Percentiles rank a stretch among this genome's conserved stretches.
These are phyloP conservation scores for Dryobotodes eremita DNA, from an alignment of 2,888 invertebrate species.

Conservation along the genomic window DNA sequence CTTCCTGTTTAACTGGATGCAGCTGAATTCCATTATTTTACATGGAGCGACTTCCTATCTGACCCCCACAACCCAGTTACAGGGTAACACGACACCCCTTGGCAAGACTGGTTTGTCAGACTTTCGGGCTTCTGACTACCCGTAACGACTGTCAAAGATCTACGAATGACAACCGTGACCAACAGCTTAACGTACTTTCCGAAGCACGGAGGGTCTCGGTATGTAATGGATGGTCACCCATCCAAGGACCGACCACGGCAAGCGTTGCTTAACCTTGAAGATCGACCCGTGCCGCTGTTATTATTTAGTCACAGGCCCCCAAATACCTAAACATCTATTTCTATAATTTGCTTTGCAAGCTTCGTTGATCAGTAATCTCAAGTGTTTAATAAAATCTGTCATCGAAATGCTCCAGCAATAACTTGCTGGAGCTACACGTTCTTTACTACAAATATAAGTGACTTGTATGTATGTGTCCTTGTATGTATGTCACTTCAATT, in stretches of 20 bases:
- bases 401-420: constrained; percentile 5
- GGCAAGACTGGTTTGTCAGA: background rate
- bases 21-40: background rate
- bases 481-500: background rate
- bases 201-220: background rate
- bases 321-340: background rate
- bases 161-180: background rate
- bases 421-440: background rate
- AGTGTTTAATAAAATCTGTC: no score
- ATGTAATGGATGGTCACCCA: background rate
- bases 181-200: background rate
- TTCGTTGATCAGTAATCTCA: background rate
- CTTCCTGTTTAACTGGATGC: background rate
- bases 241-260: background rate
- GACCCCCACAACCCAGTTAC: background rate
- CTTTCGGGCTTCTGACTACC: background rate
- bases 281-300: no score
- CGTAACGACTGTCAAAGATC: background rate
- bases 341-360: background rate
- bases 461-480: background rate
- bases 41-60: background rate
- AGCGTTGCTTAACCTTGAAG: background rate
- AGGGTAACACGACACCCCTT: background rate
- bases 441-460: background rate
- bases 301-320: background rate